Evolutionary conservation across 2,888 invertebrate species (phyloP).

Genomic region (Uropetala carovei): DNA sequence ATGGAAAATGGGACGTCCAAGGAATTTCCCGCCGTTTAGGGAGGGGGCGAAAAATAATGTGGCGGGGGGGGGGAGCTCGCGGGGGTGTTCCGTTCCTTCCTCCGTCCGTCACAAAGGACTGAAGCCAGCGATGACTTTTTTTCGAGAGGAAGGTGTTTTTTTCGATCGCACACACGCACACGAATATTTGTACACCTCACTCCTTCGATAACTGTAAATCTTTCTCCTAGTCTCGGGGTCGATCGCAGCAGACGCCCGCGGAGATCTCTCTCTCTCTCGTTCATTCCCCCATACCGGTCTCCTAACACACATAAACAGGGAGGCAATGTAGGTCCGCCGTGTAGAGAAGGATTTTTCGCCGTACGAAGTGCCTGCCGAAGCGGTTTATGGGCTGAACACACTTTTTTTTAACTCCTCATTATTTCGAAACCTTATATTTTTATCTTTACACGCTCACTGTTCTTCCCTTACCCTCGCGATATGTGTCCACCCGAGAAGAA

Average conservation of each 20-base stretch:
- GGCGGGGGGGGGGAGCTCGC: background rate
- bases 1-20: background rate
- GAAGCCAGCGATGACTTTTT: background rate
- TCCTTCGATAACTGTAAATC: background rate
- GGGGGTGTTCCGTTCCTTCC: background rate
- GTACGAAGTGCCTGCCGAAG: background rate
- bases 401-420: too few relatives aligned
- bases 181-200: background rate
- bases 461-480: background rate
- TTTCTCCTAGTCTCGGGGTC: background rate
- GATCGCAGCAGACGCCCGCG: background rate
- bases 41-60: background rate
- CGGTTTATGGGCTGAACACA: background rate
- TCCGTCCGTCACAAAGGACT: background rate
- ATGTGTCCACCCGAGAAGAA: background rate
- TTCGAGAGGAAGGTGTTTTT: too few relatives aligned
- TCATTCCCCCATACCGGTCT: conserved; percentile 16
- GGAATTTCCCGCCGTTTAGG: background rate
- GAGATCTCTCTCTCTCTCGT: background rate
- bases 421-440: background rate
- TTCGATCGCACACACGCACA: background rate
- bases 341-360: background rate
- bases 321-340: conserved; percentile 2
- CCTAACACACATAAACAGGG: background rate
- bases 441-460: background rate